Evolutionary conservation across 2,113 vertebrate genomes (phyloP), one percentile per base, ranked within the genome.

Genomic region (Arvicanthis niloticus): DNA sequence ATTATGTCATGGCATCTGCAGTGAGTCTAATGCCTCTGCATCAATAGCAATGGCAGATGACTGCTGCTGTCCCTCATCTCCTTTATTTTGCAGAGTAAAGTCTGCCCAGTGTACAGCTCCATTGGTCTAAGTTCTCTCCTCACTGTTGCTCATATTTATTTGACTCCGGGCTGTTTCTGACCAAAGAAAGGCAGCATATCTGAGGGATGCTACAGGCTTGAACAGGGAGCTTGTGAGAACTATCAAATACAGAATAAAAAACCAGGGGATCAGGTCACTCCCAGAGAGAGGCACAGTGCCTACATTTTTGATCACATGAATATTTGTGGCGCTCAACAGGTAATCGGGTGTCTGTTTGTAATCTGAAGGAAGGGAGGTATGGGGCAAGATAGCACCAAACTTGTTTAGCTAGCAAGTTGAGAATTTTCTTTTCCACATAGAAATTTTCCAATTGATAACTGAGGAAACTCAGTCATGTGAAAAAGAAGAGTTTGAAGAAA

Each of bases 381-480:
- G 10, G 58, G 26, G 51, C 62, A 53, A 88, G 68, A 31, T 5
- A 68, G 51, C 53, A 34, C 85, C 65, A 93, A 53, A 51, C 22
- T 40, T 84, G 29, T 67, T 42, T 81, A 45, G 7, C 56, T 82
- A n/a, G 42, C 85, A 13, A 88, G 88, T 65, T 53, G 56, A 86
- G 72, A 19, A 5, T 72, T 93, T 53, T 51, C 62, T 82, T 96
- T 42, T 82, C 72, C 58, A 88, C 34, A 58, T 12, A 51, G 72
- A 85, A 51, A 85, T 60, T 70, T 95, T 88, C 72, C 93, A 45
- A 67, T 87, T 94, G 29, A 21, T 67, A 86, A 77, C 58, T 88
- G 72, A 95, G 77, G 86, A 96, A 94, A 72, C 29, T 45, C 72
- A 92, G 72, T 72, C 72, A 77, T 45, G 77, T 6, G 16, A 67